phyloP scores from a whole-genome alignment of 2,797 vertebrate genomes.

The Danionella dracula region DNA sequence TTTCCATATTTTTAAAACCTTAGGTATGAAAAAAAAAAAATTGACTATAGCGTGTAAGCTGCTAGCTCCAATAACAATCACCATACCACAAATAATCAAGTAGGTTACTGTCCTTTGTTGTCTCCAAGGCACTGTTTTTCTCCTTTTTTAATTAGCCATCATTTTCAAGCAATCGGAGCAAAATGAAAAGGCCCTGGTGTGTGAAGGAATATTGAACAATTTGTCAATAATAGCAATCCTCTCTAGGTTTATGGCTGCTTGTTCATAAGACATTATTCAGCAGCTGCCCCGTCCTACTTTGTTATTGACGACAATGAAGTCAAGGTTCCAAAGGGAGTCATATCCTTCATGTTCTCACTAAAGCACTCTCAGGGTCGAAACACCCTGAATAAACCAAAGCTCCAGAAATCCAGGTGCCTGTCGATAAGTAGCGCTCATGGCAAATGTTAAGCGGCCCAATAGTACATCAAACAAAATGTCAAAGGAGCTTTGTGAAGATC shows the following conservation, averaged over 20 bases:
- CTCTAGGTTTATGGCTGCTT: constrained; percentile 1
- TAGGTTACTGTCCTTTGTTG: too few relatives aligned
- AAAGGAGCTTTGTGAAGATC: constrained; percentile 60
- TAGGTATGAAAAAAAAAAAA: too few relatives aligned
- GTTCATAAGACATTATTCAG: constrained; percentile 48
- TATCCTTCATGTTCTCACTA: constrained; percentile 42
- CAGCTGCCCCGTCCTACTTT: constrained; percentile 27
- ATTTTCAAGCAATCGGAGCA: not conserved
- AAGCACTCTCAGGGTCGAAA: constrained; percentile 22
- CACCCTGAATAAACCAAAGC: constrained; percentile 43
- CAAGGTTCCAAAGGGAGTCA: constrained; percentile 36
- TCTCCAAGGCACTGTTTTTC: not conserved
- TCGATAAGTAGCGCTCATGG: constrained; percentile 48
- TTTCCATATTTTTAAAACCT: too few relatives aligned
- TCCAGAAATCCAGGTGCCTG: constrained; percentile 44
- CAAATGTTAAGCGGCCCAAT: constrained; percentile 50
- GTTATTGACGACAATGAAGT: constrained; percentile 45
- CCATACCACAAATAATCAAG: too few relatives aligned
- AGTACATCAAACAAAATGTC: constrained; percentile 63
- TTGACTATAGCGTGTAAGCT: too few relatives aligned
- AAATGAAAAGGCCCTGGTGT: not conserved
- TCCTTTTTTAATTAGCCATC: constrained; percentile 3
- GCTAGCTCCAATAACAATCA: too few relatives aligned
- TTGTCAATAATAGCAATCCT: constrained; percentile 25
- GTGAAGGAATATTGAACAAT: constrained; percentile 14